Conservation (phyloP, 2,797 vertebrate genomes). For the Astyanax mexicanus region DNA sequence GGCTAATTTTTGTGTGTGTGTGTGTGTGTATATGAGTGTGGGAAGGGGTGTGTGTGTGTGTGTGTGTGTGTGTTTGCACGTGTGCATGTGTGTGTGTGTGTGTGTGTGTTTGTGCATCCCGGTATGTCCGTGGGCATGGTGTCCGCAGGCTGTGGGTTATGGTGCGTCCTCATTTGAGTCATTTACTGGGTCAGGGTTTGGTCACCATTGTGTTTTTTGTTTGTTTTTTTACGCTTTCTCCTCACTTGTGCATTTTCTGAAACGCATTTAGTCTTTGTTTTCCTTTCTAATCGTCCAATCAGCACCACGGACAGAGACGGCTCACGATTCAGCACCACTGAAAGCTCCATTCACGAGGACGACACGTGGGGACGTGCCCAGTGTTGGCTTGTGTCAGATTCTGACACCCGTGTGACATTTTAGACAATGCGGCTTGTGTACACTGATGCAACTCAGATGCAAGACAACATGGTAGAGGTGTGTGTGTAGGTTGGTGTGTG, state of each 20-base stretch:
- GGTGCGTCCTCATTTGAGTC: slow-evolving; percentile 1
- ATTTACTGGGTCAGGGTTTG: slow-evolving; percentile 22
- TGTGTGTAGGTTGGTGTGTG: slow-evolving; percentile 10
- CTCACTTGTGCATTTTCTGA: neutral
- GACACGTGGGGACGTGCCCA: slow-evolving; percentile 38
- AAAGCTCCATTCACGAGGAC: slow-evolving; percentile 27
- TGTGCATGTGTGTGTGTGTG: slow-evolving; percentile 61
- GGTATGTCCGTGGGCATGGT: neutral
- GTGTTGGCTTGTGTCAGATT: slow-evolving; percentile 26
- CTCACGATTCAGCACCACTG: slow-evolving; percentile 39
- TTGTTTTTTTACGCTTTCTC: neutral
- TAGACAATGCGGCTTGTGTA: slow-evolving; percentile 49
- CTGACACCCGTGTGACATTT: slow-evolving; percentile 42
- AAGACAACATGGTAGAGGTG: slow-evolving; percentile 43
- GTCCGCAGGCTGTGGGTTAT: slow-evolving; percentile 3
- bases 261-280: slow-evolving; percentile 25
- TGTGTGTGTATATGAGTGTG: slow-evolving; percentile 42
- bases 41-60: too few relatives aligned
- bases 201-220: neutral
- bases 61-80: slow-evolving; percentile 43
- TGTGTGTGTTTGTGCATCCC: slow-evolving; percentile 2
- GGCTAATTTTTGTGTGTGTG: too few relatives aligned
- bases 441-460: slow-evolving; percentile 59
- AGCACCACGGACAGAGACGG: slow-evolving; percentile 41
- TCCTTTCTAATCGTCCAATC: neutral